Base-by-base conservation (phyloP, 2,797 vertebrate species). In the Gouania willdenowi region DNA sequence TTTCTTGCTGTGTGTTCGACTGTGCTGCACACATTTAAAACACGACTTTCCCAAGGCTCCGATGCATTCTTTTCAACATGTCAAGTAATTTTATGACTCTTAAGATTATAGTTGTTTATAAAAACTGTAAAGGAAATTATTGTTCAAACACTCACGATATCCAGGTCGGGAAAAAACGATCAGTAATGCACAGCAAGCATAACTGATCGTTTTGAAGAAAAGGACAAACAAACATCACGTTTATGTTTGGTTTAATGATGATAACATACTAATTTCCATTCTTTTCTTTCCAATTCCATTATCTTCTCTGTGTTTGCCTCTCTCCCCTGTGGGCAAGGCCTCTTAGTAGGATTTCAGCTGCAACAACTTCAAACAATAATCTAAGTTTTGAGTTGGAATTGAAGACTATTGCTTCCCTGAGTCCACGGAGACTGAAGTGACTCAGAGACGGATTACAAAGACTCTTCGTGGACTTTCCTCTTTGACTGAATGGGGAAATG, bases 331-430 rank as follows among this genome's bases (percentile, higher is more conserved):
- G 24, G 46, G 34, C 9, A 20, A 22, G 25, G 20, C 43, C 22
- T 33, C 33, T 17, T 14, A 31, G 48, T 41, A 29, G 11, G 55
- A 53, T 37, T 55, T 7, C 15, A 52, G 14, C 14, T 46, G 40
- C 28, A 38, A 56, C 40, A 50, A 22, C 50, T 30, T 47, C 39
- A 40, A 55, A 31, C 19, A 21, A 57, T 39, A 52, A 31, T 32
- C 38, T 21, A 17, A 65, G 39, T 33, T 16, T 7, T 3, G 3
- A 53, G 21, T 40, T 53, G 45, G 36, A 48, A 43, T 34, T 16
- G 12, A 47, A 10, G 29, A 17, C 31, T 48, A 30, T 38, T 32
- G 36, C 34, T 40, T 31, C 49, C 21, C 20, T 38, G 21, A 40
- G 5, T 6, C 28, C 6, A 1, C 32, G 47, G 42, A 46, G 16